Base-by-base conservation (phyloP, 2,797 vertebrate species). In the Mallotus villosus region DNA sequence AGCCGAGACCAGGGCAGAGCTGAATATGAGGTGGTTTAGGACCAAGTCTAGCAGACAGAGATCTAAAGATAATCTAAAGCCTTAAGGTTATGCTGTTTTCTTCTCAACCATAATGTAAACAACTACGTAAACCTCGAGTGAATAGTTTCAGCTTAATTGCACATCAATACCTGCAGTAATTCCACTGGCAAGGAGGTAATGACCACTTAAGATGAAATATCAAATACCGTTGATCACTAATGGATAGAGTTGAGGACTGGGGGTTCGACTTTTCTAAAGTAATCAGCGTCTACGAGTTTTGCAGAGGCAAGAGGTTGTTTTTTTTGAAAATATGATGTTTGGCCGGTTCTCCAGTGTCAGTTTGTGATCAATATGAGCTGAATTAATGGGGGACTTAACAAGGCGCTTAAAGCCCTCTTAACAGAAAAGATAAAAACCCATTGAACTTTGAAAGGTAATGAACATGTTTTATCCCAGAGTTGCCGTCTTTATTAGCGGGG, bases 331-430 rank as follows among this genome's bases (percentile, higher is more conserved):
- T 86, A 81, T 84, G 73, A 85, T 78, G 78, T 84, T 68, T 88
- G 80, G 80, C 78, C 37, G 16, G 81, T 37, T 59, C 63, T 77
- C 63, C 65, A 67, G 68, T 29, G 5, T 60, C 71, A 62, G 60
- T 77, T 76, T 71, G 73, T 76, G 71, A 90, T 91, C 86, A 89
- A 89, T 91, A 86, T 67, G 71, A 63, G 63, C 71, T 78, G 84
- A 89, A 89, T 90, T 85, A 92, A 89, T 89, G 84, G 85, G 70
- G 70, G 74, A 85, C 84, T 92, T 92, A 90, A 90, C 88, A 87
- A 85, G 84, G 82, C 82, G 83, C 89, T 91, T 89, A 91, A 91
- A 91, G 77, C 63, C 84, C 86, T 86, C 83, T 88, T 85, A 89
- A 90, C 78, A 80, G 87, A 73, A 78, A 75, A 79, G 78, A 90